These are phyloP conservation scores for Choloepus hoffmanni DNA, from an alignment of 2,113 vertebrate species.

Conservation along the genomic window DNA sequence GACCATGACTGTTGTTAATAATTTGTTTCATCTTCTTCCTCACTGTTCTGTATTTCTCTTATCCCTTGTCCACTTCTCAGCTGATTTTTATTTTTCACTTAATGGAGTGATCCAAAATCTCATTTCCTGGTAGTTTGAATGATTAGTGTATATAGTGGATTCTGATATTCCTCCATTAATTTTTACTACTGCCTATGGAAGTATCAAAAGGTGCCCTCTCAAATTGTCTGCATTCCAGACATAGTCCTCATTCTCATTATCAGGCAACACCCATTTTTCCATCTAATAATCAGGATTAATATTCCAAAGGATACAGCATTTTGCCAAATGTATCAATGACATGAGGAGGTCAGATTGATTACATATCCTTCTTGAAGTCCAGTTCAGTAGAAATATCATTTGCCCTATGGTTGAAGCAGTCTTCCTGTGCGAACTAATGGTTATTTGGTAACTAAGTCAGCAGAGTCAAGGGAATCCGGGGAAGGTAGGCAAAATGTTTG, in stretches of 20 bases:
- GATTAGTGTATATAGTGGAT: neutral
- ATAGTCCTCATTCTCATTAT: neutral
- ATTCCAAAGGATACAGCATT: neutral
- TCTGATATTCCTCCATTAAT: neutral
- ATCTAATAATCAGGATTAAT: neutral
- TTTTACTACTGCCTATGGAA: neutral
- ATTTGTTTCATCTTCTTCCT: neutral
- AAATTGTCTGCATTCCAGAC: neutral
- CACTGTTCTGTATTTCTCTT: neutral
- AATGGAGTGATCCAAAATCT: neutral
- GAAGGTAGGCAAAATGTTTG: neutral
- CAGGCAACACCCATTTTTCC: neutral
- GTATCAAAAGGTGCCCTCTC: neutral
- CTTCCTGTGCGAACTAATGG: neutral
- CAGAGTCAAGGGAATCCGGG: neutral
- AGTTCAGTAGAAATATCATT: neutral
- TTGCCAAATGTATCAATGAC: neutral
- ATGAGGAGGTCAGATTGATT: neutral
- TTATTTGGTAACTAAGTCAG: neutral
- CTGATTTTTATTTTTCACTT: neutral
- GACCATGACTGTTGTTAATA: neutral
- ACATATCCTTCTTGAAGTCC: neutral
- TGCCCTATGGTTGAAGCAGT: neutral
- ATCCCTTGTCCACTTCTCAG: neutral
- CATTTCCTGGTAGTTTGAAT: neutral